Evolutionary conservation across 2,888 invertebrate genomes (phyloP), one percentile per base, ranked within the genome.

Genomic region (Drosophila borborema): DNA sequence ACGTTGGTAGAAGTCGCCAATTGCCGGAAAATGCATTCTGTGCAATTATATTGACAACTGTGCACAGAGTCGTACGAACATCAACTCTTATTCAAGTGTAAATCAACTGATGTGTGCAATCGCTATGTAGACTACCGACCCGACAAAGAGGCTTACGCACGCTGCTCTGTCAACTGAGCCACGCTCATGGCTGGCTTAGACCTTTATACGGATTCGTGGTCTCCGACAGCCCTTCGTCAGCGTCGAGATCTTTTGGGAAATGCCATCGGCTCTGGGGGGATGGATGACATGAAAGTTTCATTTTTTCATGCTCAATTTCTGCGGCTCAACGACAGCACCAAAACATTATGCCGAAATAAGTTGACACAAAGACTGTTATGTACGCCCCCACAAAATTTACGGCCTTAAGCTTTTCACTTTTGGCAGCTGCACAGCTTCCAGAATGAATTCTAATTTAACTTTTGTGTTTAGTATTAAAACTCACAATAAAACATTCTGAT

Each of bases 21-120:
- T 68, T 43, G 76, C 73, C 66, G 86, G 85, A 82, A 88, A 87
- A 77, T 84, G 80, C 87, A 88, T 88, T 86, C 67, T 82, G 54
- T 61, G 58, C 53, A 34, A 61, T n/a, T 36, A 54, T 23, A 38
- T 38, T 10, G 34, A 14, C 51, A 34, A 49, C 18, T 41, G 12
- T 41, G n/a, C 12, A n/a, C 41, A 40, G n/a, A 38, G 28, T 28
- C 28, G 28, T 28, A 28, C 16, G 16, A 23, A 38, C 12, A 20
- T 53, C 23, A 6, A n/a, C 40, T 54, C 20, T 23, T n/a, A n/a
- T 16, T n/a, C 40, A 40, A 40, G 23, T 56, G 34, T 36, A 40
- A 41, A 20, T 36, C 28, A 54, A 55, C 23, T 18, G 34, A 55
- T 36, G 41, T 38, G 14, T 51, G 36, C 61, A 64, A 41, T 28